Evolutionary conservation across 2,113 vertebrate genomes (phyloP).

Genomic region (Raja brachyura): DNA sequence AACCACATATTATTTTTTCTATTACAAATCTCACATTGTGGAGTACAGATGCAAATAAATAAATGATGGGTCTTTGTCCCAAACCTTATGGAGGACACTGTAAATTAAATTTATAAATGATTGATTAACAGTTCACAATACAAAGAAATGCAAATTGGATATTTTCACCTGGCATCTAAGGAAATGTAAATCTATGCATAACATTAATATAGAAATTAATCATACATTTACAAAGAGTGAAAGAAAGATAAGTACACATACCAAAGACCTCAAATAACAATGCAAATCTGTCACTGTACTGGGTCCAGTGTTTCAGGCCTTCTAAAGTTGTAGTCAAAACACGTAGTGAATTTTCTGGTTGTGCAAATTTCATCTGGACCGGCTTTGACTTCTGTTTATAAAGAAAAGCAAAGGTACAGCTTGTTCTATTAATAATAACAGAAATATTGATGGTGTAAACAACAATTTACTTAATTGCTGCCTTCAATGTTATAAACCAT

Average conservation of each 20-base stretch:
- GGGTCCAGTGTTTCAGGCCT: slow-evolving; percentile 84
- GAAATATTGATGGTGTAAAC: background rate
- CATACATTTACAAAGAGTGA: slow-evolving; percentile 36
- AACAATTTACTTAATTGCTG: no score
- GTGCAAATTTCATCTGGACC: slow-evolving; percentile 52
- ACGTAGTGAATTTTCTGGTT: slow-evolving; percentile 66
- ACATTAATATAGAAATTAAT: slow-evolving; percentile 6
- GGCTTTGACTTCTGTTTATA: slow-evolving; percentile 49
- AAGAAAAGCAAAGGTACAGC: background rate
- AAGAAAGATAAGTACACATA: slow-evolving; percentile 49
- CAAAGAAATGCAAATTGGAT: background rate
- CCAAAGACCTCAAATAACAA: slow-evolving; percentile 85
- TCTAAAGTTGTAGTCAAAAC: slow-evolving; percentile 78
- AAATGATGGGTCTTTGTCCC: no score
- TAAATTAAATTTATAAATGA: slow-evolving; percentile 1
- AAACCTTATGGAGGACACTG: background rate
- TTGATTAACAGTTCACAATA: background rate
- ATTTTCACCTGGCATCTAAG: background rate
- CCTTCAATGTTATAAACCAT: no score
- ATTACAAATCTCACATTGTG: no score
- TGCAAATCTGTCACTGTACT: slow-evolving; percentile 63
- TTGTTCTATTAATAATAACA: background rate
- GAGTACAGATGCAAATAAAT: no score
- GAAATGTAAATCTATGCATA: background rate
- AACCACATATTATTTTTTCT: no score